Conservation (phyloP, 2,113 vertebrate genomes). For the Hippocampus abdominalis region DNA sequence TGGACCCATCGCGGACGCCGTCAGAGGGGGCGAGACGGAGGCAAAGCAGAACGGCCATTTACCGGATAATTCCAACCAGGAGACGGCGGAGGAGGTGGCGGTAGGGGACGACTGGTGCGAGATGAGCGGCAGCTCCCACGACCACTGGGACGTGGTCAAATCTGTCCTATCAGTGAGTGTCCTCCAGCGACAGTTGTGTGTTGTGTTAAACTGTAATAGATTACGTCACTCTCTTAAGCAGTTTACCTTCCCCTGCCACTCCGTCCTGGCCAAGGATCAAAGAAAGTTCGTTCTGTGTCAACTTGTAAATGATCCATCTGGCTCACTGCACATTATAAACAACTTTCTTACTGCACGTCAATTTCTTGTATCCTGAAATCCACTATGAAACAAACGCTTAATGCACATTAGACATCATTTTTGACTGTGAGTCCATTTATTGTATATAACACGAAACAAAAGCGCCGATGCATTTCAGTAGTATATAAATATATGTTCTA, state of each 20-base stretch:
- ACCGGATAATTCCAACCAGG: conserved; percentile 8
- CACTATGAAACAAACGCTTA: background rate
- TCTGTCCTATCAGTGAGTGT: conserved; percentile 58
- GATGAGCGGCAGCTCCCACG: conserved; percentile 57
- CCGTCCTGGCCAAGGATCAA: background rate
- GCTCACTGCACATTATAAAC: background rate
- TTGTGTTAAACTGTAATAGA: background rate
- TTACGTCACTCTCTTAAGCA: conserved; percentile 30
- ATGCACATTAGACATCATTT: background rate
- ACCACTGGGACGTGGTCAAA: conserved; percentile 69
- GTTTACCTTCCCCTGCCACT: background rate
- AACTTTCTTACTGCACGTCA: background rate
- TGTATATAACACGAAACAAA: too few species aligned
- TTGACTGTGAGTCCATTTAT: too few species aligned
- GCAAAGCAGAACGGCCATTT: conserved; percentile 42
- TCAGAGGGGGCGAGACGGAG: background rate
- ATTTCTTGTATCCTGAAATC: background rate
- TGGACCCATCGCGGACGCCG: conserved; percentile 6
- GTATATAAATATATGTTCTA: too few species aligned
- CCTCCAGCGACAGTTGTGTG: background rate
- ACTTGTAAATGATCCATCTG: background rate
- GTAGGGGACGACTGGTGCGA: conserved; percentile 52
- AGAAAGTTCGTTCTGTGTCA: background rate
- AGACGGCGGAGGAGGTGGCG: background rate
- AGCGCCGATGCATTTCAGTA: too few species aligned